A percentile compares a stretch with the other conserved stretches of the same genome.
These are phyloP conservation scores for Aeoliscus strigatus DNA, from an alignment of 2,797 vertebrate species.

Conservation along the genomic window DNA sequence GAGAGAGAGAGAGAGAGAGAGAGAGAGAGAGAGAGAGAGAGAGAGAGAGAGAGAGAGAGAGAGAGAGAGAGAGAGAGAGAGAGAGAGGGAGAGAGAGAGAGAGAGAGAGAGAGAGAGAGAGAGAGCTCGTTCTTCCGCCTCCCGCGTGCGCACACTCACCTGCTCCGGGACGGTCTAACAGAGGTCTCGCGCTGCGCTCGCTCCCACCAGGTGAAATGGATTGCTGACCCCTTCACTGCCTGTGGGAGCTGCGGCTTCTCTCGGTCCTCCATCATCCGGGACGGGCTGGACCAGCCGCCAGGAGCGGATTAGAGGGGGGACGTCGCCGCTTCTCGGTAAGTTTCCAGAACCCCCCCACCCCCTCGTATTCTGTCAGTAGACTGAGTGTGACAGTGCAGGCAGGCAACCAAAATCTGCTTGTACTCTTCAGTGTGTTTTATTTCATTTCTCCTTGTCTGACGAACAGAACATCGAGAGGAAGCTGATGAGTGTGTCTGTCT, in stretches of 20 bases:
- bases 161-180: conserved; percentile 23
- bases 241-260: conserved; percentile 20
- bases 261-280: conserved; percentile 18
- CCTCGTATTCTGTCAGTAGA: too few species aligned
- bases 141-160: conserved; percentile 61
- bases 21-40: too few species aligned
- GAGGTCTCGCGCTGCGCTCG: not conserved
- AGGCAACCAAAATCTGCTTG: too few species aligned
- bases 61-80: conserved; percentile 4
- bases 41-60: not conserved
- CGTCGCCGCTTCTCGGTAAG: conserved; percentile 50
- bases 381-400: too few species aligned
- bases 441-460: too few species aligned
- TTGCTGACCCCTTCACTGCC: conserved; percentile 22
- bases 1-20: too few species aligned
- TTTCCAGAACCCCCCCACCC: conserved; percentile 22
- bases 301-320: conserved; percentile 48
- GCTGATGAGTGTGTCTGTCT: too few species aligned
- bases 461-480: too few species aligned
- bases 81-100: conserved; percentile 2
- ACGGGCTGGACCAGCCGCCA: conserved; percentile 31
- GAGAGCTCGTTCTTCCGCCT: conserved; percentile 16
- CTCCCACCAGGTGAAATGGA: conserved; percentile 24
- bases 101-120: conserved; percentile 6
- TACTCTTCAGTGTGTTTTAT: too few species aligned